Conservation (phyloP, 2,888 invertebrate species). For the Myopa tessellatipennis region DNA sequence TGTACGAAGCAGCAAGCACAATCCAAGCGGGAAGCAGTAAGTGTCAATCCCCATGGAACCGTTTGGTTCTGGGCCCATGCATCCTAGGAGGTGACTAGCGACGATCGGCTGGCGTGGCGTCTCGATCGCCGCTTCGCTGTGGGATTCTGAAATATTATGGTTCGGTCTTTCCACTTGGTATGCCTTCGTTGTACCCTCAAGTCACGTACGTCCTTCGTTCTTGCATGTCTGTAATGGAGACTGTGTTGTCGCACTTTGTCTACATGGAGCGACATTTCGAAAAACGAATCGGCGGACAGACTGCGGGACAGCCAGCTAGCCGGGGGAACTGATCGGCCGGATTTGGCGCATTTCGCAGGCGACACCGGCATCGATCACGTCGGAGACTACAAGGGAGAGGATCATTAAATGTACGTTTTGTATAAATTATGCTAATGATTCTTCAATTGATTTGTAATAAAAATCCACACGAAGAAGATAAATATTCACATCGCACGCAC, state of each 20-base stretch:
- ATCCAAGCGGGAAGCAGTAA: neutral
- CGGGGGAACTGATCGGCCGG: neutral
- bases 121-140: neutral
- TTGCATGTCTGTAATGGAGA: neutral
- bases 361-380: constrained; percentile 12
- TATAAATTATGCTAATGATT: constrained; percentile 69
- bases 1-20: constrained; percentile 1
- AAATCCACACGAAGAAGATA: constrained; percentile 67
- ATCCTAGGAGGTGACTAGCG: neutral
- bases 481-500: constrained; percentile 68
- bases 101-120: constrained; percentile 5
- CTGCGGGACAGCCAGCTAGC: neutral
- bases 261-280: constrained; percentile 41
- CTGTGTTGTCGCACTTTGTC: constrained; percentile 35
- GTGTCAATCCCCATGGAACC: constrained; percentile 29
- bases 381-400: constrained; percentile 50
- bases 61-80: neutral
- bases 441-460: constrained; percentile 70
- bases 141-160: neutral
- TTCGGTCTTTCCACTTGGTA: neutral
- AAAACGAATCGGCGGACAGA: constrained; percentile 1
- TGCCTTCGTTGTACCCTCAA: constrained; percentile 7
- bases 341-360: neutral
- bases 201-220: constrained; percentile 35
- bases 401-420: constrained; percentile 69